phyloP scores from a whole-genome alignment of 2,888 invertebrate genomes.

The Linyphia triangularis region DNA sequence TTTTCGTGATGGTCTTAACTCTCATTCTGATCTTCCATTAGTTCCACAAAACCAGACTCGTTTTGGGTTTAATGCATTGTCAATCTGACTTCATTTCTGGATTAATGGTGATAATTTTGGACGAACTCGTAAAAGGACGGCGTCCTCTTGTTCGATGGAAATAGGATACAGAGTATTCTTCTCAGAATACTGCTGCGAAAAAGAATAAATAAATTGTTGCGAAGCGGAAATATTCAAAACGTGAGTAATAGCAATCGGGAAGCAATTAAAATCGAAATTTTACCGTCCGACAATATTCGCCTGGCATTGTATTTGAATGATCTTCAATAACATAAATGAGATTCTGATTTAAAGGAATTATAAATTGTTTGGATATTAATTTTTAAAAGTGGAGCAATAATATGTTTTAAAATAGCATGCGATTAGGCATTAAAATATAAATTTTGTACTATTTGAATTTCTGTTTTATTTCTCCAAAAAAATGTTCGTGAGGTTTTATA shows the following conservation, averaged over 20 bases:
- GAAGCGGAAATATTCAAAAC: background rate
- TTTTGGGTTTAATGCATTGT: background rate
- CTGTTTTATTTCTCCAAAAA: no score
- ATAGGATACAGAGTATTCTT: background rate
- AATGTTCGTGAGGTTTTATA: no score
- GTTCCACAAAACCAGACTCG: background rate
- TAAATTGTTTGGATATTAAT: no score
- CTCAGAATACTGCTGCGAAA: background rate
- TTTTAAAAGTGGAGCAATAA: no score
- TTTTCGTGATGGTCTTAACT: conserved; percentile 1
- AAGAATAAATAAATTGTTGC: background rate
- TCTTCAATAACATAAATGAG: no score
- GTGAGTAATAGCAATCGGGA: background rate
- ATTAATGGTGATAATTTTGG: background rate
- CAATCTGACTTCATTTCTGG: background rate
- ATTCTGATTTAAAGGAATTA: no score
- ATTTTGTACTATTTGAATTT: no score
- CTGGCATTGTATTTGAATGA: no score
- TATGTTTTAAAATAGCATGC: no score
- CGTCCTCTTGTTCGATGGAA: background rate
- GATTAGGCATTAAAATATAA: no score
- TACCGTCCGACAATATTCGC: no score
- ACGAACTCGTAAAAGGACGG: background rate
- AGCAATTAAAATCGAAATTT: background rate
- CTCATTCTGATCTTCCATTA: background rate